A percentile compares a stretch with the other conserved stretches of the same genome.
phyloP scores from a whole-genome alignment of 2,113 vertebrate genomes.

The Meriones unguiculatus region DNA sequence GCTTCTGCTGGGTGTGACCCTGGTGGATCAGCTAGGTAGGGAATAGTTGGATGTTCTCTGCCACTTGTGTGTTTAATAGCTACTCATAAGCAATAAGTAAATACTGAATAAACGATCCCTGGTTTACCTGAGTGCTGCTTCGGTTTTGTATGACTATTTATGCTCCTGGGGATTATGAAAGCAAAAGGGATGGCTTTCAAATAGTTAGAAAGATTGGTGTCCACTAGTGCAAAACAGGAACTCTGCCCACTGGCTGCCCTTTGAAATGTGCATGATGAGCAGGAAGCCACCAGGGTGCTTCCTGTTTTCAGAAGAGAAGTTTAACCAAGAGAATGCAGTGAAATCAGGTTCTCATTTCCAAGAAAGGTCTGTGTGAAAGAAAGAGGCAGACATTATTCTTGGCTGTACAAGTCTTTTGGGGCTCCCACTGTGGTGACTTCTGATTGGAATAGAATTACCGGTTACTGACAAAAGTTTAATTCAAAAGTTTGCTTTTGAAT shows the following conservation, averaged over 20 bases:
- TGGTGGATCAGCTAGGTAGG: no score
- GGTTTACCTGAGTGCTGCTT: slow-evolving; percentile 27
- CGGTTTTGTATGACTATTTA: slow-evolving; percentile 59
- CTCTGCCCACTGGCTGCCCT: slow-evolving; percentile 20
- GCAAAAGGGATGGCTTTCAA: neutral
- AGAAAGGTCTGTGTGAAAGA: neutral
- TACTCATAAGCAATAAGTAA: neutral
- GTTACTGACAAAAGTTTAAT: neutral
- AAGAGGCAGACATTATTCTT: neutral
- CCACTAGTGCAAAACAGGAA: neutral
- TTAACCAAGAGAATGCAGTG: neutral
- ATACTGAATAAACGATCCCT: neutral
- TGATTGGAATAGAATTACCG: neutral
- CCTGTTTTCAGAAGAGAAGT: neutral
- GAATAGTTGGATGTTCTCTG: no score
- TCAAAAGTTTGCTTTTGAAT: neutral
- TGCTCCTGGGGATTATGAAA: neutral
- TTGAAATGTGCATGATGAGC: neutral
- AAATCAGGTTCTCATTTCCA: neutral
- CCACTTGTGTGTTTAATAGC: slow-evolving; percentile 37
- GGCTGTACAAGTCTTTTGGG: neutral
- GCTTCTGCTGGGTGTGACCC: no score
- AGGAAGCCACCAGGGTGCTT: neutral
- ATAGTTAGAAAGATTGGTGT: slow-evolving; percentile 22
- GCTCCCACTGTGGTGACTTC: neutral